Percentiles rank a stretch among this genome's conserved stretches.
These are phyloP conservation scores for Oreochromis tanganicae DNA, from an alignment of 2,113 vertebrate genomes.

Conservation along the genomic window DNA sequence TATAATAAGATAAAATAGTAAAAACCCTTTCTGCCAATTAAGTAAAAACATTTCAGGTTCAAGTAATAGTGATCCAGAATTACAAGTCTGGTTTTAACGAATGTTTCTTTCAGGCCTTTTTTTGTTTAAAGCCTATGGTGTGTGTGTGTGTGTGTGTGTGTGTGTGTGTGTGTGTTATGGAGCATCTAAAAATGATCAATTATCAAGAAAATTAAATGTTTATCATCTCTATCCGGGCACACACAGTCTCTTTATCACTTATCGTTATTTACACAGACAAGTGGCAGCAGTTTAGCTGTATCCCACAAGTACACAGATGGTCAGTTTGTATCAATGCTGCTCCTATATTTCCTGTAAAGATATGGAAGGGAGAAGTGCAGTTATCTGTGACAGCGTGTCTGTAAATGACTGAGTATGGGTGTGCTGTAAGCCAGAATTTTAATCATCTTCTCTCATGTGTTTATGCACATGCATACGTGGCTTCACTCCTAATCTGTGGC, in stretches of 20 bases:
- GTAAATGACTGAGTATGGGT: background rate
- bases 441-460: slow-evolving; percentile 57
- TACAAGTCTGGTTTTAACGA: background rate
- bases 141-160: too few relatives aligned
- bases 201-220: background rate
- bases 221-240: background rate
- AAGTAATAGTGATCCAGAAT: background rate
- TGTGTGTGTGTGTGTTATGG: background rate
- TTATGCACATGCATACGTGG: slow-evolving; percentile 28
- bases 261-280: background rate
- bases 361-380: background rate
- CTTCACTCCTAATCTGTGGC: slow-evolving; percentile 71
- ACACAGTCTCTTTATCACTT: background rate
- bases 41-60: background rate
- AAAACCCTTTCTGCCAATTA: background rate
- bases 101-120: background rate
- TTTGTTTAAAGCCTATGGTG: background rate
- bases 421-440: slow-evolving; percentile 49
- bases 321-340: slow-evolving; percentile 15
- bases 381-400: slow-evolving; percentile 24
- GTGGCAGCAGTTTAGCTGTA: background rate
- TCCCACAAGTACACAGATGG: slow-evolving; percentile 28
- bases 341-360: background rate
- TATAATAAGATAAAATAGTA: background rate
- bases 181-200: background rate